Base-by-base conservation (phyloP, 2,888 invertebrate genomes). In the Trachelus tabidus region DNA sequence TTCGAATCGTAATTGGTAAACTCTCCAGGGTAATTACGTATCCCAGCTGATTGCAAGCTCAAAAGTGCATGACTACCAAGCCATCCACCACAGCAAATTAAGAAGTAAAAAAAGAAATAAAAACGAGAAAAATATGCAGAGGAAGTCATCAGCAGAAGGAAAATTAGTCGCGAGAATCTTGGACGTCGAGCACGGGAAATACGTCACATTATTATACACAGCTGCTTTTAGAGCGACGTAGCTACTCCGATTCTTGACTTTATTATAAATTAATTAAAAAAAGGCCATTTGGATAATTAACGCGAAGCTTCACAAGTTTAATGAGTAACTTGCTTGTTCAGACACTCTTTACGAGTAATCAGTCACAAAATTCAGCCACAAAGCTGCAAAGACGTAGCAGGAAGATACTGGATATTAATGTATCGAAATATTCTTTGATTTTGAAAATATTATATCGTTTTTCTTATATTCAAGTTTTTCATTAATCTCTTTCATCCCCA, bases 231-330 rank as follows among this genome's bases (percentile, higher is more conserved):
- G 23, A 23, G 23, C 23, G 23, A 56, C 56, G 23, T 56, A 23
- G 56, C 56, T 56, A 56, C 23, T 23, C 23, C 56, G 56, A 56
- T 56, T 56, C 56, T 56, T 23, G 56, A 2, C 23, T 56, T 4
- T 56, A 56, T 56, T 56, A 56, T 56, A 56, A 56, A 56, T 56
- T 56, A 56, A 56, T 9, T 56, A 2, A 23, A 56, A 6, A 73
- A 80, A 76, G 75, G 75, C 75, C 75, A 75, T 81, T 77, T 76
- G 76, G 77, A 84, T 81, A 84, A 85, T 85, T 84, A 85, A 83
- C 78, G 77, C 69, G 40, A 33, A 73, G 11, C 78, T 31, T 73
- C 79, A 73, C 75, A 80, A 81, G 73, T 80, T 84, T 84, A 83
- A 85, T 82, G 84, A 83, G 83, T 83, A 81, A 81, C 79, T 83